Conservation (phyloP, 2,797 vertebrate genomes). For the Microctenopoma lineatum region DNA sequence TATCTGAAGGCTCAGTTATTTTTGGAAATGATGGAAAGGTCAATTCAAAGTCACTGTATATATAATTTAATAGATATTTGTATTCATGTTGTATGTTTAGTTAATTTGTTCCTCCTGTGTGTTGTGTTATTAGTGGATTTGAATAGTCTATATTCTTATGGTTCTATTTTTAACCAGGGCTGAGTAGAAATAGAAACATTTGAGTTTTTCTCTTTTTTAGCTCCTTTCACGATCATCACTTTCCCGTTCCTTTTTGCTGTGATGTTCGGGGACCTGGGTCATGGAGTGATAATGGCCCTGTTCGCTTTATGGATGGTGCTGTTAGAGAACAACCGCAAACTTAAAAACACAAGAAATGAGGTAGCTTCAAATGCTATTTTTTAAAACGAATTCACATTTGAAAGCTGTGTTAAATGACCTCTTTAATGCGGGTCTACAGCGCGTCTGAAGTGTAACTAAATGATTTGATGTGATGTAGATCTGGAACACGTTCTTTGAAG, state of each 20-base stretch:
- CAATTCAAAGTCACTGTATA: no score
- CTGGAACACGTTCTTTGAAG: constrained; percentile 93
- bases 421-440: neutral
- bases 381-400: neutral
- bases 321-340: constrained; percentile 90
- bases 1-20: no score
- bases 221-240: constrained; percentile 94
- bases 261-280: constrained; percentile 98
- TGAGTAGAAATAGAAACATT: no score
- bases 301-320: constrained; percentile 92
- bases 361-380: constrained; percentile 62
- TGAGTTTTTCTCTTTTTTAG: constrained; percentile 68
- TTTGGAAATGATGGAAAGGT: no score
- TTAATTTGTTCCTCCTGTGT: no score
- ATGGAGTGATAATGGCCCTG: constrained; percentile 91
- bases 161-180: neutral
- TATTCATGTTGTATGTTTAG: no score
- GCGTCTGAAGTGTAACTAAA: constrained; percentile 4
- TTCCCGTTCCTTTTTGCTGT: constrained; percentile 97
- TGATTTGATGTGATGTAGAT: constrained; percentile 81
- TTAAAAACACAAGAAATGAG: constrained; percentile 91
- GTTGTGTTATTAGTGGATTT: no score
- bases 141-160: no score
- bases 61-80: no score
- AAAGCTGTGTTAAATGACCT: neutral